A percentile compares a stretch with the other conserved stretches of the same genome.
These are phyloP conservation scores for Spilogale gracilis DNA, from an alignment of 2,113 vertebrate species.

Conservation along the genomic window DNA sequence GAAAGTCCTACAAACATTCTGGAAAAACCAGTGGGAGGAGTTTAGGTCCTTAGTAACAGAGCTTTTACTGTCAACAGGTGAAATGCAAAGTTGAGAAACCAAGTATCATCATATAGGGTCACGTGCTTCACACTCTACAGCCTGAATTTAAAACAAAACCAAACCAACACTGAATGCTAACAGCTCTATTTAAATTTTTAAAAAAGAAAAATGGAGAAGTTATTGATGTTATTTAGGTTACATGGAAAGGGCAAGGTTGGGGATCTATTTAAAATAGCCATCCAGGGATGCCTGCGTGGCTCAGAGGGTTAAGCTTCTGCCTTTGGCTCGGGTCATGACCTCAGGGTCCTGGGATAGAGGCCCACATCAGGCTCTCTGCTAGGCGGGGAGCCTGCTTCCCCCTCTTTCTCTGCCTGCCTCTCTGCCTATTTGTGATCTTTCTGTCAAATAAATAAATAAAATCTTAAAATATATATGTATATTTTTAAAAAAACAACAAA, in stretches of 20 bases:
- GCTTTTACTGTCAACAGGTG: constrained; percentile 65
- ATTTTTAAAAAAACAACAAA: no score
- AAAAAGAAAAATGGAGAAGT: not conserved
- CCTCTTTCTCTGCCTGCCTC: no score
- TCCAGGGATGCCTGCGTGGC: no score
- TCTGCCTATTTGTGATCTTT: no score
- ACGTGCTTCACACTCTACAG: not conserved
- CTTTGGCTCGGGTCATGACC: no score
- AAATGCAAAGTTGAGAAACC: constrained; percentile 53
- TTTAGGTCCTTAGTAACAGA: constrained; percentile 1
- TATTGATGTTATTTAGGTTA: not conserved
- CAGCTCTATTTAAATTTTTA: not conserved
- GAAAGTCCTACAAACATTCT: constrained; percentile 71
- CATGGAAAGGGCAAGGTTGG: not conserved
- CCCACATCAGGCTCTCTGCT: no score
- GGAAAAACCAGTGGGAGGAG: constrained; percentile 69
- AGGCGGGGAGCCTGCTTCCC: no score
- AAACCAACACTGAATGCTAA: not conserved
- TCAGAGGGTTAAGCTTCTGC: no score
- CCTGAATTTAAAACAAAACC: not conserved
- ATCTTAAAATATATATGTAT: no score
- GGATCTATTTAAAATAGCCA: not conserved
- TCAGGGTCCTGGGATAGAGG: no score
- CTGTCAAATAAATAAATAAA: no score
- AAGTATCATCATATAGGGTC: not conserved